Evolutionary conservation across 2,797 vertebrate genomes (phyloP), one percentile per base, ranked within the genome.

Genomic region (Galago senegalensis): DNA sequence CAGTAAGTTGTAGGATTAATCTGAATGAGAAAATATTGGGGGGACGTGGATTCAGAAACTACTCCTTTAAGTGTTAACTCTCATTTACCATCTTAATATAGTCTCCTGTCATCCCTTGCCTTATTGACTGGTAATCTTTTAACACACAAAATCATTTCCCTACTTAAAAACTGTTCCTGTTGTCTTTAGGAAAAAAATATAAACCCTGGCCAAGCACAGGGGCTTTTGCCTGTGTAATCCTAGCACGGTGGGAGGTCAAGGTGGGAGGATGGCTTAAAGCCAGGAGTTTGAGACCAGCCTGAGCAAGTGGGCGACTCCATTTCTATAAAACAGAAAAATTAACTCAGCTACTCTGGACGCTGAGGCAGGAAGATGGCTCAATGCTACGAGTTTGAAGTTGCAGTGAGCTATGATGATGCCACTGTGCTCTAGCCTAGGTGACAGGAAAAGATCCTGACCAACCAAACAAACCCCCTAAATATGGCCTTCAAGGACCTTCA

Each of bases 181-280:
- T 69, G 11, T 67, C 84, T 95, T 95, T 53, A 94, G 37, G 60
- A 70, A 70, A 27, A 91, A 95, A 93, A 85, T 84, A 90, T n/a
- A 86, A 91, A 93, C 63, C 76, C 25, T 61, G 23, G 60, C 25
- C 25, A 11, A 11, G 60, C 23, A 25, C 16, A 61, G 60, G 25
- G 60, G 10, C 20, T 61, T 25, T 4, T 25, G 23, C 60, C 60
- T 61, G 23, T 27, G 9, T 61, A 61, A 25, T 27, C 23, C 60
- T 61, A 61, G 60, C 23, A 27, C 9, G 25, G 12, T 61, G 60
- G 23, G 23, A 27, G 10, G 60, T 25, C 23, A 25, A 61, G 23
- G 25, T 4, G 25, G 60, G 23, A 61, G 60, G 23, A 25, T 25
- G 27, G 60, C 60, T 61, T 11, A 25, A 61, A 25, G 60, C 60